A percentile compares a stretch with the other conserved stretches of the same genome.
Evolutionary conservation across 2,797 vertebrate species (phyloP).

Genomic region (Phalanger gymnotis): DNA sequence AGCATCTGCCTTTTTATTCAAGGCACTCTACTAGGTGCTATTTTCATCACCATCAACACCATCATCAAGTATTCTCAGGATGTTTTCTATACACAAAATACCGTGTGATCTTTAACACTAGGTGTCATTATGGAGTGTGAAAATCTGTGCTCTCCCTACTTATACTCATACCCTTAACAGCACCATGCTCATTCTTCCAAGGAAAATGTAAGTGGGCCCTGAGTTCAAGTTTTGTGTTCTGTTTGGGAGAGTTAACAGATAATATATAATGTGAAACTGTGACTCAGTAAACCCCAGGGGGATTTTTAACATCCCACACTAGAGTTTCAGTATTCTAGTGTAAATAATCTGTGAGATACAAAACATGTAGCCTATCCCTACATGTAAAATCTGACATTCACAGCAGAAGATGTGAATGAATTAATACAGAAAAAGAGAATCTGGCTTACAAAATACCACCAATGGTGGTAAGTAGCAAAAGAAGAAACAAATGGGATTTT

Average conservation of each 20-base stretch:
- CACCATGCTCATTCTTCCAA: background rate
- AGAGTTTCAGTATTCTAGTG: background rate
- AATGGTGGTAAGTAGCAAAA: background rate
- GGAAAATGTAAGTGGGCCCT: background rate
- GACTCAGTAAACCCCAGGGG: background rate
- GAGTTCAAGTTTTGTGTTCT: background rate
- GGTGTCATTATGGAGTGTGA: background rate
- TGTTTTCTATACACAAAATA: background rate
- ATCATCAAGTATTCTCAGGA: background rate
- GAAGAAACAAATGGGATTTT: background rate
- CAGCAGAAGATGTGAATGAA: background rate
- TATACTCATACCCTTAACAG: background rate
- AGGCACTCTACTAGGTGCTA: background rate
- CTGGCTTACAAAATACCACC: background rate
- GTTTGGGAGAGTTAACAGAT: background rate
- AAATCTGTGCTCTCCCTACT: background rate
- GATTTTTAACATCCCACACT: background rate
- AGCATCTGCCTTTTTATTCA: background rate
- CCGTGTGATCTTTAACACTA: background rate
- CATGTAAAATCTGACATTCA: background rate
- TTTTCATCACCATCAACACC: background rate
- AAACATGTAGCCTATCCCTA: background rate
- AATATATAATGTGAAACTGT: background rate
- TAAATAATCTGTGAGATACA: background rate
- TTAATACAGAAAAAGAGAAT: background rate